A percentile compares a stretch with the other conserved stretches of the same genome.
phyloP scores from a whole-genome alignment of 2,888 invertebrate species.

The Rhagonycha fulva region DNA sequence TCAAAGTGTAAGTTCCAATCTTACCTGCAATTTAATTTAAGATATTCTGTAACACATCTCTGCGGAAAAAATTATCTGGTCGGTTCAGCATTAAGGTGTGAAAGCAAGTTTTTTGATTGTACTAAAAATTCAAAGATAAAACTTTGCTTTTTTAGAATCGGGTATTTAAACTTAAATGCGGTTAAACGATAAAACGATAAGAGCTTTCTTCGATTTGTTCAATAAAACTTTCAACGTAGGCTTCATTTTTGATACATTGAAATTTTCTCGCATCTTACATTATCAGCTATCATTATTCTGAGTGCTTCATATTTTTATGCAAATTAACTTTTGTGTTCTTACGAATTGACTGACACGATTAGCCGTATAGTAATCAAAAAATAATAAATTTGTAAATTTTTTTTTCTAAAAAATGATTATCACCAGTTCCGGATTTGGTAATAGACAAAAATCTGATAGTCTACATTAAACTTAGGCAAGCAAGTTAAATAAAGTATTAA shows the following conservation, averaged over 20 bases:
- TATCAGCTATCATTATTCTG: slow-evolving; percentile 18
- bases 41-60: slow-evolving; percentile 7
- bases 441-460: no score
- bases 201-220: slow-evolving; percentile 23
- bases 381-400: neutral
- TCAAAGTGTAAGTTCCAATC: slow-evolving; percentile 6
- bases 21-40: slow-evolving; percentile 12
- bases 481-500: no score
- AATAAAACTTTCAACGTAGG: slow-evolving; percentile 18
- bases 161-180: slow-evolving; percentile 31
- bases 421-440: neutral
- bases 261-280: slow-evolving; percentile 9
- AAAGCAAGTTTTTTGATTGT: slow-evolving; percentile 19
- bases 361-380: neutral
- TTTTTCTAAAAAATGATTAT: neutral
- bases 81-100: slow-evolving; percentile 13
- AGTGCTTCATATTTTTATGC: slow-evolving; percentile 10
- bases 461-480: no score
- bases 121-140: slow-evolving; percentile 20
- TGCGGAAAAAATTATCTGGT: slow-evolving; percentile 5
- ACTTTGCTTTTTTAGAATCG: slow-evolving; percentile 19
- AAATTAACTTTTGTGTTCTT: neutral
- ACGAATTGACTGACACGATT: neutral
- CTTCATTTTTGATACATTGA: slow-evolving; percentile 23
- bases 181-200: slow-evolving; percentile 27